These are phyloP conservation scores for Phaenicophaeus curvirostris DNA, from an alignment of 2,797 vertebrate genomes.

Conservation along the genomic window DNA sequence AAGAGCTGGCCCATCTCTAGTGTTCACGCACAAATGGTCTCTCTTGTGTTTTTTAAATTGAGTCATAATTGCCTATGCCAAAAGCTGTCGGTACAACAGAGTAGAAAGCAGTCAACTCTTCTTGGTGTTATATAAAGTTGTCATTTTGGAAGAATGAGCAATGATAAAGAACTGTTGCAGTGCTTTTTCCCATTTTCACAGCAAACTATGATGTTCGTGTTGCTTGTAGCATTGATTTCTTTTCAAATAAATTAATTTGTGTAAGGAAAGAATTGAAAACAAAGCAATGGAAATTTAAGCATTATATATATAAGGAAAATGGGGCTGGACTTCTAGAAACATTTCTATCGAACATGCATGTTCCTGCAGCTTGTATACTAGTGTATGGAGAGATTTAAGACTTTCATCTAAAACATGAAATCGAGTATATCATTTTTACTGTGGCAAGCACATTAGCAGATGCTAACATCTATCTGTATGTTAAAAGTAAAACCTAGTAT, in stretches of 20 bases:
- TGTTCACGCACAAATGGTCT: neutral
- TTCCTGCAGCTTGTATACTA: neutral
- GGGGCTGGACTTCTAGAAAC: neutral
- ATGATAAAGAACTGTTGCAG: slow-evolving; percentile 25
- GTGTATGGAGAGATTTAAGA: neutral
- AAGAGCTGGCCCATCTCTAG: neutral
- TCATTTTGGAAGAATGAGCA: slow-evolving; percentile 60
- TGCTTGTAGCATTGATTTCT: neutral
- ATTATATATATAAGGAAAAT: neutral
- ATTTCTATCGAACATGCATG: neutral
- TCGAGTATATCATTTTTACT: neutral
- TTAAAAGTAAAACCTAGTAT: neutral
- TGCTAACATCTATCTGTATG: neutral
- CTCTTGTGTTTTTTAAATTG: slow-evolving; percentile 33
- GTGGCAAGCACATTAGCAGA: neutral
- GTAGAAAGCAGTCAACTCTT: slow-evolving; percentile 28
- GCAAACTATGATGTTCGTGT: slow-evolving; percentile 3
- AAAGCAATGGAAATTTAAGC: slow-evolving; percentile 1
- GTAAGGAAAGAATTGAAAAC: neutral
- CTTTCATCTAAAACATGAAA: neutral
- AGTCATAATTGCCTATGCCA: slow-evolving; percentile 42
- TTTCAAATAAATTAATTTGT: slow-evolving; percentile 5
- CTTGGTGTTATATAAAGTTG: slow-evolving; percentile 44
- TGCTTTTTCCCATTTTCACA: slow-evolving; percentile 53
- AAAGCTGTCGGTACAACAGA: slow-evolving; percentile 43